Conservation (phyloP, 1,140 invertebrate species). For the Venturia canescens region DNA sequence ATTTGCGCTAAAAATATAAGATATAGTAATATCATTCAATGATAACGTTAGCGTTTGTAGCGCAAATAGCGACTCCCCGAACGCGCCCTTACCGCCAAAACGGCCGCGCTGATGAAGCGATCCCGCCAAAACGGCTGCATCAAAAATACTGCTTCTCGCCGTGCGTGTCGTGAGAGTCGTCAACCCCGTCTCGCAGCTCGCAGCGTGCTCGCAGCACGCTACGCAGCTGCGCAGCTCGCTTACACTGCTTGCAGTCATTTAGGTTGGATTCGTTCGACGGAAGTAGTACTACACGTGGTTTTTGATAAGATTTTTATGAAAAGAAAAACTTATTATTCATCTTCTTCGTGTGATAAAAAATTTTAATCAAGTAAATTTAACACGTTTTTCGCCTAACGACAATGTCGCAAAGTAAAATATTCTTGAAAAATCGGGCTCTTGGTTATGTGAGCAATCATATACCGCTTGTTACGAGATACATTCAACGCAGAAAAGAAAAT, state of each 20-base stretch:
- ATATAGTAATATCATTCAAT: too few species aligned
- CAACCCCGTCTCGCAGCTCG: too few species aligned
- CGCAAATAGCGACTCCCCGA: too few species aligned
- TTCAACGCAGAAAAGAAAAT: conserved; percentile 90
- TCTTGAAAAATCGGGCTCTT: conserved; percentile 87
- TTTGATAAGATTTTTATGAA: not conserved
- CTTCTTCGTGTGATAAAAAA: not conserved
- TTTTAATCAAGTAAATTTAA: not conserved
- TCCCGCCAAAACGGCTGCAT: not conserved
- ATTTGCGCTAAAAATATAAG: too few species aligned
- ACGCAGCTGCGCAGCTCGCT: too few species aligned
- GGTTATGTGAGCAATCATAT: conserved; percentile 96
- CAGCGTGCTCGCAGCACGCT: too few species aligned
- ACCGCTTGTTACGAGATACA: conserved; percentile 90
- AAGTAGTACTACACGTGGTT: conserved; percentile 20
- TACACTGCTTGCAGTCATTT: too few species aligned
- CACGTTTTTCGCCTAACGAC: not conserved
- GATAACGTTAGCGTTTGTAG: too few species aligned
- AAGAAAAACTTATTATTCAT: not conserved
- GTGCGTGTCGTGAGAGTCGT: too few species aligned
- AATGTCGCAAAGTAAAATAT: conserved; percentile 85
- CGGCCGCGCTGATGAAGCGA: too few species aligned
- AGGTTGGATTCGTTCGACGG: not conserved
- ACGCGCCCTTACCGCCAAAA: too few species aligned
- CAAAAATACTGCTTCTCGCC: too few species aligned